Evolutionary conservation across 2,888 invertebrate species (phyloP), one percentile per base, ranked within the genome.

Genomic region (Drosophila bunnanda): DNA sequence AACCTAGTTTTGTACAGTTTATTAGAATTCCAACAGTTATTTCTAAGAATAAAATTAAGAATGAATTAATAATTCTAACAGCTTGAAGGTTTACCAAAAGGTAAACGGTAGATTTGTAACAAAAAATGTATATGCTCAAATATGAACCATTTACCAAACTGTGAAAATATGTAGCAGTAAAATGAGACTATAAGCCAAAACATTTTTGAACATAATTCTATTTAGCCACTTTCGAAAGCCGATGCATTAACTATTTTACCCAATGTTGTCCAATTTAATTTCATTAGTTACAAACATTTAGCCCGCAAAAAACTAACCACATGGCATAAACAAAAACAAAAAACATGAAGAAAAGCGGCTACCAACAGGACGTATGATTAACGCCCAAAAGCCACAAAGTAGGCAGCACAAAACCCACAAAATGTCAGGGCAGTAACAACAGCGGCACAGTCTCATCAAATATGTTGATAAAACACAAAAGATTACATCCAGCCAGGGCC

Each of bases 381-480:
- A 87, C 88, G 88, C 81, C 73, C 43, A 54, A 80, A 67, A 76
- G 74, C 77, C 79, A 48, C 58, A 84, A 80, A 85, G 80, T 71
- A 67, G 70, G 73, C 80, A 69, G 64, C 65, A 46, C 50, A 74
- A 75, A 80, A 73, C 67, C 77, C 65, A 75, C 69, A 77, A 77
- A 79, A 70, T 67, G 69, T 55, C 64, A 71, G 62, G 60, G 25
- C 54, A 43, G 30, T 32, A 55, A 32, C 59, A 62, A 41, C 64
- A 73, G 52, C 56, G 64, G 65, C 66, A 75, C 77, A 77, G 79
- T 77, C 87, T 87, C 88, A 82, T 82, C 88, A 82, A 82, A 87
- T 84, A 79, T 85, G 85, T 84, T 82, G 88, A 82, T 82, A 82
- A 87, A 87, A 87, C 85, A 81, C 79, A 81, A 87, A 87, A 83